These are phyloP conservation scores for Catharus fuscescens DNA, from an alignment of 2,113 vertebrate genomes.

Conservation along the genomic window DNA sequence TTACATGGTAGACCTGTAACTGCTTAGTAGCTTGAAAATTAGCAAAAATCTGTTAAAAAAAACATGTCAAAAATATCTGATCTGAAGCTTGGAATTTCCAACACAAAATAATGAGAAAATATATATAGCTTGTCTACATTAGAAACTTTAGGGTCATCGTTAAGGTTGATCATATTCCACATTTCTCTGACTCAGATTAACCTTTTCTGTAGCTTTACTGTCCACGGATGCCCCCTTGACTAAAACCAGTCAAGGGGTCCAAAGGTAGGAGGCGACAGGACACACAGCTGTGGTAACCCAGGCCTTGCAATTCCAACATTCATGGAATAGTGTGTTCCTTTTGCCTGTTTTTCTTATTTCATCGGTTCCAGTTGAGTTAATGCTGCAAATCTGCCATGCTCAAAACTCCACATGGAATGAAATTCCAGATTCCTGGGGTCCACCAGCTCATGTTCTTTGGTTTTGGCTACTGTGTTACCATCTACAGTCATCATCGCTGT, in stretches of 20 bases:
- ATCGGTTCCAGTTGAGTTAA: not conserved
- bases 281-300: not conserved
- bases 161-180: constrained; percentile 8
- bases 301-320: not conserved
- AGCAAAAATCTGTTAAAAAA: not conserved
- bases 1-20: not conserved
- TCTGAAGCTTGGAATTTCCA: not conserved
- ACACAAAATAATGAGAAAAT: not conserved
- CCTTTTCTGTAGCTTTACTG: not conserved
- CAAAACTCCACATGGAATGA: not conserved
- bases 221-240: not conserved
- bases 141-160: not conserved
- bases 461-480: constrained; percentile 9
- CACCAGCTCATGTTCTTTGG: not conserved
- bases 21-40: not conserved
- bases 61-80: not conserved
- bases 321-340: not conserved
- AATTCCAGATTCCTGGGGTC: constrained; percentile 32
- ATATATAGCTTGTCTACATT: not conserved
- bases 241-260: not conserved
- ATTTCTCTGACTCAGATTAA: not conserved
- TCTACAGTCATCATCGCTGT: not conserved
- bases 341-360: not conserved
- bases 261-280: not conserved
- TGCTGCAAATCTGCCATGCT: not conserved